phyloP scores from a whole-genome alignment of 2,888 invertebrate genomes.

The Callyntrura sp. region DNA sequence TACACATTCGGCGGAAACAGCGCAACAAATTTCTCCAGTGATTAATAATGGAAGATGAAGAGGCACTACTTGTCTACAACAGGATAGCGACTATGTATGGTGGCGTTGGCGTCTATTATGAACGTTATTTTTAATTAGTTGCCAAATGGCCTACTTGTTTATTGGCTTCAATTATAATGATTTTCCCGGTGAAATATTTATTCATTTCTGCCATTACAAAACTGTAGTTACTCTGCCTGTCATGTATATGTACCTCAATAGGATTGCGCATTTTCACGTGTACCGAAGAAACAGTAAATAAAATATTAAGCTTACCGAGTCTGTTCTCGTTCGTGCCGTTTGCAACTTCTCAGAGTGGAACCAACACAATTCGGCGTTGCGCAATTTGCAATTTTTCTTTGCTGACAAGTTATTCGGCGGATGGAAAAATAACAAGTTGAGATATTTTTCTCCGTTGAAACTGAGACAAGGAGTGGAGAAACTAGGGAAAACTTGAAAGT shows the following conservation, averaged over 20 bases:
- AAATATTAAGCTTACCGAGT: not conserved
- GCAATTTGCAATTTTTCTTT: not conserved
- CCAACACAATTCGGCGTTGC: not conserved
- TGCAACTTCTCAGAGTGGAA: not conserved
- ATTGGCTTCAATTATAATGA: conserved; percentile 10
- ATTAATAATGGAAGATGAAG: not conserved
- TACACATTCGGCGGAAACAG: not conserved
- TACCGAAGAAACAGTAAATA: not conserved
- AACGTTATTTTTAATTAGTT: conserved; percentile 32
- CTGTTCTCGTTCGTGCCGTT: not conserved
- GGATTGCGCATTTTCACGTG: too few relatives aligned
- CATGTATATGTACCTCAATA: too few relatives aligned
- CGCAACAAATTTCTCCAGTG: conserved; percentile 1
- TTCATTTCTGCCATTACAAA: too few relatives aligned
- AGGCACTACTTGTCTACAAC: too few relatives aligned
- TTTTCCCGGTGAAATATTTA: conserved; percentile 20
- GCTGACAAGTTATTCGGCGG: not conserved
- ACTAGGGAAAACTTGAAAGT: not conserved
- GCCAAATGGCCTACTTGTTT: not conserved
- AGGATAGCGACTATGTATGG: not conserved
- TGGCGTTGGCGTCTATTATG: not conserved
- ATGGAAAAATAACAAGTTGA: conserved; percentile 4
- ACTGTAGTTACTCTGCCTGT: too few relatives aligned
- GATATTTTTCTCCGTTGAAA: not conserved
- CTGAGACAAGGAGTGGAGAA: not conserved